Base-by-base conservation (phyloP, 2,888 invertebrate species). In the Luperina testacea region DNA sequence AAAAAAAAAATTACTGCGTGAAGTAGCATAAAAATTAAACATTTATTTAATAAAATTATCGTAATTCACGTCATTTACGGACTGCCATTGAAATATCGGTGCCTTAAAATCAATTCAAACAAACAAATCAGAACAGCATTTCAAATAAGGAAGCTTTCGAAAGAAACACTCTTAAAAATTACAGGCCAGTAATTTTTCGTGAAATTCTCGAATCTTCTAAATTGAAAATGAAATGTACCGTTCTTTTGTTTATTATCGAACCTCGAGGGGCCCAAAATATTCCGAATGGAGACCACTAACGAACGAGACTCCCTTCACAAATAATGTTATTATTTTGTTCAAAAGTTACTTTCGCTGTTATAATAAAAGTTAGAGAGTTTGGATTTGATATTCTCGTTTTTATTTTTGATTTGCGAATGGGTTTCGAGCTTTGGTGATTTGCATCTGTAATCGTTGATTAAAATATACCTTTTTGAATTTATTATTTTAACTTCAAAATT, bases 301-400 rank as follows among this genome's bases (percentile, higher is more conserved):
- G 69, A 78, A 83, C 77, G 72, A 84, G 57, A 69, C 72, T 63
- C 51, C 65, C 70, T 72, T 20, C 48, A 27, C 61, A 74, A 84
- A 78, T 63, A 87, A 81, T 77, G 69, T 86, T 87, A 78, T 80
- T 78, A 71, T 82, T 82, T 80, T 72, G 77, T 70, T 75, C 38
- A 24, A 78, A 86, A 81, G 63, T 80, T 65, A 77, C 67, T 84
- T 77, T 45, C 27, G 71, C 53, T 67, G 64, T 72, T 67, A 38
- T 78, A 75, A 78, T 67, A 73, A 80, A 81, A 78, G 67, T 81
- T 80, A 13, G 63, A 27, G 68, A n/a, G 45, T 80, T 32, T 84
- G 15, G 38, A 17, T 70, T n/a, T 48, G 32, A 42, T 27, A 32
- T 59, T 71, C 67, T 13, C 0, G 13, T 71, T 51, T 74, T 61